Conservation (phyloP, 2,797 vertebrate species). For the Gymnoscopelus braueri region DNA sequence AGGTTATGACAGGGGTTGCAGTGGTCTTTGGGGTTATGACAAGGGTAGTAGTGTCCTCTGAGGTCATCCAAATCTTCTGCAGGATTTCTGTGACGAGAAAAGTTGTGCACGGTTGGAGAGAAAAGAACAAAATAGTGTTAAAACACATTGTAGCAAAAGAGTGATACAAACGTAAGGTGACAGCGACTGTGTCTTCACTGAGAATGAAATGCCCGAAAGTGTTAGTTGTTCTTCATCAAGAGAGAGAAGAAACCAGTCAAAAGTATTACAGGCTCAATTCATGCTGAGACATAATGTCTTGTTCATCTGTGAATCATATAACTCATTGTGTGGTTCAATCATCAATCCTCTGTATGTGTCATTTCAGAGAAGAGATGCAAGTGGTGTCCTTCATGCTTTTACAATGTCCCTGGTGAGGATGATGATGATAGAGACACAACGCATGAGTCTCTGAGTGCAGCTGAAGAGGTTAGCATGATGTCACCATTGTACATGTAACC, state of each 20-base stretch:
- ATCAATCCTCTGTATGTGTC: background rate
- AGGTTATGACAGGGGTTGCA: background rate
- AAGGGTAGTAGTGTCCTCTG: constrained; percentile 30
- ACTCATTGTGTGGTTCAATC: background rate
- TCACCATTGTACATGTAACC: background rate
- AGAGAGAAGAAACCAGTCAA: no score
- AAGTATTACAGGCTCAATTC: no score
- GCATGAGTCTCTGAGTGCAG: constrained; percentile 40
- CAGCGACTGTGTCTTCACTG: no score
- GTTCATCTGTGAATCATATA: background rate
- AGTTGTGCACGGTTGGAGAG: no score
- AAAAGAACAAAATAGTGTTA: no score
- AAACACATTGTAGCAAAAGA: no score
- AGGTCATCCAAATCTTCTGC: constrained; percentile 73
- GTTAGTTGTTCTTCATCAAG: no score
- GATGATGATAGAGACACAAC: constrained; percentile 11
- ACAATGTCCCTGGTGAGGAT: constrained; percentile 1
- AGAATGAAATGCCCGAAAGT: no score
- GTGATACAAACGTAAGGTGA: no score
- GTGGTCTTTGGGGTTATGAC: no score
- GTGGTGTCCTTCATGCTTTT: constrained; percentile 25
- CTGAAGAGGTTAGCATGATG: constrained; percentile 49
- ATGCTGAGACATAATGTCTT: no score
- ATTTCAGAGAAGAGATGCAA: constrained; percentile 54
- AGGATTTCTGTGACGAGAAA: no score